These are phyloP conservation scores for Montipora capitata DNA, from an alignment of 92 coral and sea anemone species.

Conservation along the genomic window DNA sequence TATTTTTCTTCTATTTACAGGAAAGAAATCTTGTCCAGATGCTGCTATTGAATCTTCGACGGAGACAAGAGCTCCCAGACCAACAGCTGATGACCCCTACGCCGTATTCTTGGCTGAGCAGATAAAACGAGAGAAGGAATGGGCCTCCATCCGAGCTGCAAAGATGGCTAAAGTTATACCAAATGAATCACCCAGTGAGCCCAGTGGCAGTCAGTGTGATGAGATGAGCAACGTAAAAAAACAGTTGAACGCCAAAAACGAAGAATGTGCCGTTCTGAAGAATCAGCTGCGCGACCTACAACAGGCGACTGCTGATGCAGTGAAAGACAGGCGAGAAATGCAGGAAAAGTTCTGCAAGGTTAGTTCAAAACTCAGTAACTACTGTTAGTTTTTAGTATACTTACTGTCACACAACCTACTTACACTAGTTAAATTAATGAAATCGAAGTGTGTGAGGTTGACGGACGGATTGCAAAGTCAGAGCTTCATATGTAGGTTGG, in stretches of 20 bases:
- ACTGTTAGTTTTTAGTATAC: no score
- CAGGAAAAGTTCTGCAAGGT: slow-evolving; percentile 14
- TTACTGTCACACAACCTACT: no score
- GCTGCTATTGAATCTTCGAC: background rate
- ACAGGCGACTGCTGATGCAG: background rate
- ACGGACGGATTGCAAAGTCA: no score
- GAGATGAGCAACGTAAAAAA: background rate
- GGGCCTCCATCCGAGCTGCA: background rate
- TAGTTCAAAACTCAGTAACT: background rate
- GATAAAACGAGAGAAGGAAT: background rate
- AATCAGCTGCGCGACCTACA: background rate
- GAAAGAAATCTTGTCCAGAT: slow-evolving; percentile 19
- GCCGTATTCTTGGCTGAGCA: slow-evolving; percentile 17
- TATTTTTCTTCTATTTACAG: no score
- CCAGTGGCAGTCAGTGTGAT: background rate
- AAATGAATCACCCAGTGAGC: background rate
- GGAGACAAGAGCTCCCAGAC: background rate
- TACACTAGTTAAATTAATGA: no score
- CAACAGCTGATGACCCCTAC: background rate
- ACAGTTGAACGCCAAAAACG: slow-evolving; percentile 4
- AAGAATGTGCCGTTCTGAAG: slow-evolving; percentile 10
- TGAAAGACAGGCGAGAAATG: background rate
- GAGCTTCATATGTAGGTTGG: no score
- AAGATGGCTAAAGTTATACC: background rate
- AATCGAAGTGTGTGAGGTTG: no score